Conservation (phyloP, 2,888 invertebrate genomes). For the Lacanobia wlatinum region DNA sequence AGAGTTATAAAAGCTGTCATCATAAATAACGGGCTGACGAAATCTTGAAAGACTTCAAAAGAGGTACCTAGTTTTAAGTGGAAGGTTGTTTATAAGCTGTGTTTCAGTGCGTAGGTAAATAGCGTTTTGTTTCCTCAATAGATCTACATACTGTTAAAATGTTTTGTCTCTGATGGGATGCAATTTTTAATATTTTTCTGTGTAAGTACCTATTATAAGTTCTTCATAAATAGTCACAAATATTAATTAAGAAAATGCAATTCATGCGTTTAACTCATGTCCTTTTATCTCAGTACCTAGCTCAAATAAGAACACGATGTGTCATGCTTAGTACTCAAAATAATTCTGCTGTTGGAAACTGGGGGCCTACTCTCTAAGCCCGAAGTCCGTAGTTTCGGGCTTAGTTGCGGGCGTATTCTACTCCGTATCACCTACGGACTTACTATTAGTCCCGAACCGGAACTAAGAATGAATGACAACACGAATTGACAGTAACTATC, state of each 20-base stretch:
- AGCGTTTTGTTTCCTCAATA: background rate
- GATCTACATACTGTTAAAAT: too few relatives aligned
- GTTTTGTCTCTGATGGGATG: background rate
- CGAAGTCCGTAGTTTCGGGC: too few relatives aligned
- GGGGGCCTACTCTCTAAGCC: too few relatives aligned
- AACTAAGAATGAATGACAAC: too few relatives aligned
- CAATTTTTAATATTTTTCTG: background rate
- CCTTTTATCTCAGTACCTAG: background rate
- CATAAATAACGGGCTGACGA: slow-evolving; percentile 3
- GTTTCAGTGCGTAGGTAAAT: background rate
- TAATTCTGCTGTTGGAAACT: background rate
- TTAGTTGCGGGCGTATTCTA: too few relatives aligned
- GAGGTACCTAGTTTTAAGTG: background rate
- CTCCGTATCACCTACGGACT: too few relatives aligned
- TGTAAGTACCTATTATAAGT: background rate
- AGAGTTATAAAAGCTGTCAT: slow-evolving; percentile 11
- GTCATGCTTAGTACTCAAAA: background rate
- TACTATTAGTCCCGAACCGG: too few relatives aligned
- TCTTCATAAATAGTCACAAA: background rate
- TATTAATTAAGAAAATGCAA: background rate
- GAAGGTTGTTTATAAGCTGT: background rate
- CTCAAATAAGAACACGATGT: background rate
- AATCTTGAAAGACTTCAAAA: slow-evolving; percentile 5
- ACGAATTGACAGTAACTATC: too few relatives aligned
- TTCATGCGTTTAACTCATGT: background rate